Conservation (phyloP, 2,113 vertebrate species). For the Fregetta grallaria region DNA sequence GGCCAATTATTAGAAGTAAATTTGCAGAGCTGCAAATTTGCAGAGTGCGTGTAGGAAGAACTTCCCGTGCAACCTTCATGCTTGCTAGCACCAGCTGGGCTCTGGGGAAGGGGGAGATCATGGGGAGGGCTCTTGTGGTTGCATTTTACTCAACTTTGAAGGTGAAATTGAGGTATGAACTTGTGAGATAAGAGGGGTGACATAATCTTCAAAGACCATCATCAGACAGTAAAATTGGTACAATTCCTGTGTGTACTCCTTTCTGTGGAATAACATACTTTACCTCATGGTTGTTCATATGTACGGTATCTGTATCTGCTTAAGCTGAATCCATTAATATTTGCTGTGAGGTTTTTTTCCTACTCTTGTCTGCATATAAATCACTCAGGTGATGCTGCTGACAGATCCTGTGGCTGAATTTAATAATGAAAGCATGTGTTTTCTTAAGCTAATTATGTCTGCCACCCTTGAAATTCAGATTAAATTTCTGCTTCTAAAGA, state of each 20-base stretch:
- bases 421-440: not conserved
- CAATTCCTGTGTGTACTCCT: accelerated
- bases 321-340: not conserved
- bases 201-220: not conserved
- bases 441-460: conserved; percentile 37
- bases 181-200: accelerated
- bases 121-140: accelerated
- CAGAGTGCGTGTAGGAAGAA: not conserved
- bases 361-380: not conserved
- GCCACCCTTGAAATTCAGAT: conserved; percentile 2
- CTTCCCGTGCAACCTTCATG: accelerated
- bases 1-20: not conserved
- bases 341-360: not conserved
- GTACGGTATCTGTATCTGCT: not conserved
- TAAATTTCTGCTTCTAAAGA: not conserved
- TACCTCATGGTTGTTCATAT: accelerated
- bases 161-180: not conserved
- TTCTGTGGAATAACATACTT: not conserved
- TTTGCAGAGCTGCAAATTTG: not conserved
- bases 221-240: accelerated
- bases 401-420: not conserved
- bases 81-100: not conserved
- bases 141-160: not conserved
- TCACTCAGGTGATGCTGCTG: conserved; percentile 6
- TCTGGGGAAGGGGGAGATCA: accelerated